Base-by-base conservation (phyloP, 1,140 invertebrate genomes). In the Drosophila funebris region DNA sequence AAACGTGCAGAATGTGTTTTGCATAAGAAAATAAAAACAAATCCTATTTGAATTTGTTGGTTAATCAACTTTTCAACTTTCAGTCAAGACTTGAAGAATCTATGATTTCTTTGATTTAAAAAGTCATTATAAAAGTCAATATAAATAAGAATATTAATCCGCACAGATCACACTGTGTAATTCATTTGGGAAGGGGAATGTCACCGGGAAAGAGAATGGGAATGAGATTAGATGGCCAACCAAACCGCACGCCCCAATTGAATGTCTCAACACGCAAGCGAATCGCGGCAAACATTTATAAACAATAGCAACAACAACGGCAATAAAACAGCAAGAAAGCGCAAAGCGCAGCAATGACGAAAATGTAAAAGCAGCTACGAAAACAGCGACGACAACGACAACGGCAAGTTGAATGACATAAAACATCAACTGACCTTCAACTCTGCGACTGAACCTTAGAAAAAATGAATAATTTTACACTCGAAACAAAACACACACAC, bases 371-470 rank as follows among this genome's bases (percentile, higher is more conserved):
- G 62, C 68, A 64, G 53, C 73, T 54, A 62, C 61, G 54, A 67
- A 60, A 69, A 37, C 60, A 43, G 48, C 66, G 58, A 66, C 43
- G 48, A 64, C 64, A 16, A 63, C 69, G 44, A 43, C 63, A 56
- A 85, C 78, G 54, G 71, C 88, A 90, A 90, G 89, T 90, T 90
- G 88, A 90, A 90, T 90, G 89, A 90, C 89, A 90, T 90, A 90
- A 90, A 90, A 88, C 89, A 89, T 89, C 80, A 85, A 90, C 88
- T 90, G 89, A 90, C 89, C 89, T 90, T 90, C 89, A 90, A 90
- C 89, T 90, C 89, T 85, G 75, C 60, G 83, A 90, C 84, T 90
- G 89, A 90, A 90, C 89, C 89, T 90, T 89, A 90, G 89, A 81
- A 90, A 89, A 80, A 90, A 89, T 79, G 85, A 90, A 90, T 82